A percentile compares a stretch with the other conserved stretches of the same genome.
Conservation (phyloP, 2,797 vertebrate genomes). For the Cyprinodon diabolis region DNA sequence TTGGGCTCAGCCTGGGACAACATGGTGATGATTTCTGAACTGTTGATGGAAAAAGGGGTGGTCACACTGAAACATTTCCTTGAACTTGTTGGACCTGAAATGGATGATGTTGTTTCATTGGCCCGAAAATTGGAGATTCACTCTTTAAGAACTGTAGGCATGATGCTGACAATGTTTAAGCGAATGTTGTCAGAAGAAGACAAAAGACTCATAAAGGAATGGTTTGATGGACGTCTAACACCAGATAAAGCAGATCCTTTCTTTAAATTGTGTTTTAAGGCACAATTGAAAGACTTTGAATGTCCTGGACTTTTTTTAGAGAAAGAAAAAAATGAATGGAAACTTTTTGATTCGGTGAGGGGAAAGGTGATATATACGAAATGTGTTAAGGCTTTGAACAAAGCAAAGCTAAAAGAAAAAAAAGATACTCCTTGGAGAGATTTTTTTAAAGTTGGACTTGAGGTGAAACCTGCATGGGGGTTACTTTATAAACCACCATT, state of each 20-base stretch:
- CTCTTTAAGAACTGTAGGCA: no score
- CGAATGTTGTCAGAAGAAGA: background rate
- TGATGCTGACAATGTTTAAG: background rate
- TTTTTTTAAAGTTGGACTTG: no score
- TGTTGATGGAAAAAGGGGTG: background rate
- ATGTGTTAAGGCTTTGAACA: background rate
- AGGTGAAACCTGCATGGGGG: no score
- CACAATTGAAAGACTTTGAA: background rate
- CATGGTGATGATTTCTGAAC: background rate
- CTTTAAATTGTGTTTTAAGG: background rate
- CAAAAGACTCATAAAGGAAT: background rate
- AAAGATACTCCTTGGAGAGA: background rate
- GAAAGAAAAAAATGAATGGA: background rate
- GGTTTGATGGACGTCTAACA: background rate
- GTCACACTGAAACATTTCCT: background rate
- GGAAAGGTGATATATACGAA: background rate
- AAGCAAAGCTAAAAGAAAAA: background rate
- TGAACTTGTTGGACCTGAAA: background rate
- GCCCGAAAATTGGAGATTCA: background rate
- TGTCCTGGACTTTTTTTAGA: background rate
- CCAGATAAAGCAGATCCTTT: background rate
- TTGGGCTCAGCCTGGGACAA: no score
- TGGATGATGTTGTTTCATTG: background rate
- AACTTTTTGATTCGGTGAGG: background rate
- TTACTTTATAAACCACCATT: no score